Base-by-base conservation (phyloP, 1,140 invertebrate species). In the Bombus pascuorum region DNA sequence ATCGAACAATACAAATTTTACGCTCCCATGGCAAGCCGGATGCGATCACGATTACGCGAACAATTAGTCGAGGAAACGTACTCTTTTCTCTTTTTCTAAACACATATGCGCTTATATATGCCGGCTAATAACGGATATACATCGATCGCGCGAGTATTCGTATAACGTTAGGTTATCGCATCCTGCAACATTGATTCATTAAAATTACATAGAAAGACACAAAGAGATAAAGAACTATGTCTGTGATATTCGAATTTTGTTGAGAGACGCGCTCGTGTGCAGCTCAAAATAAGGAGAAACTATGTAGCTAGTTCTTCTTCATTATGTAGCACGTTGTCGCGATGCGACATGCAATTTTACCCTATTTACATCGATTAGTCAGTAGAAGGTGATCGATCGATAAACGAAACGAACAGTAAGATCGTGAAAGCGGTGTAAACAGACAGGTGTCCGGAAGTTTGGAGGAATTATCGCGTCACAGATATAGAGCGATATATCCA, bases 1-100 rank as follows among this genome's bases (percentile, higher is more conserved):
- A 37, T 79, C 57, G 79, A 75, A 86, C 87, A 87, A 89, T 86
- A 65, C 80, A 32, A 62, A 88, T 75, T 83, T 66, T n/a, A 44
- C 57, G 53, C 44, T 59, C 34, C 66, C 53, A 71, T 57, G 34
- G 13, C n/a, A 25, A 59, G 34, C 78, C 65, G 66, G 66, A 71
- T 59, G 34, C 53, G 12, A 73, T 39, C 44, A 22, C 47, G 70
- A 71, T 34, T 57, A 59, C 71, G 39, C 1, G 37, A 70, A 44
- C 53, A 32, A 71, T 34, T 71, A 62, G 32, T 44, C 71, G 28
- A 39, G 37, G 25, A 39, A 39, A 39, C 37, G 37, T 28, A 12
- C 32, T 37, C 18, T 15, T 62, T 62, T n/a, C 12, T n/a, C 59
- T 66, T 18, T 66, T 66, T 34, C 65, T 66, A 34, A 66, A 32